These are phyloP conservation scores for Drosophila engyochracea DNA, from an alignment of 2,888 invertebrate species.

Conservation along the genomic window DNA sequence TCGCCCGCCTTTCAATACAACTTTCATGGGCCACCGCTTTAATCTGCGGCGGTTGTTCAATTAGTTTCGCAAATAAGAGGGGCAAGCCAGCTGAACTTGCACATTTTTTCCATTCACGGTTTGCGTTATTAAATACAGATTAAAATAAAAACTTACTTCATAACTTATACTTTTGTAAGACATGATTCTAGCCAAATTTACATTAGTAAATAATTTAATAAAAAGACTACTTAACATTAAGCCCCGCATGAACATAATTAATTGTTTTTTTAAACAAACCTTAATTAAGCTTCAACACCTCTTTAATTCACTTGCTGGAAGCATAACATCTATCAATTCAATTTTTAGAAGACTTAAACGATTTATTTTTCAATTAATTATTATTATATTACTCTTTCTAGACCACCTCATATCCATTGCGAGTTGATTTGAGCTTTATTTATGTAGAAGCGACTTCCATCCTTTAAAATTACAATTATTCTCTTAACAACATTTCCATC, in stretches of 20 bases:
- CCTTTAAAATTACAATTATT: background rate
- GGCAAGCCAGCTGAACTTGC: background rate
- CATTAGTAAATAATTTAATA: no score
- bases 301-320: background rate
- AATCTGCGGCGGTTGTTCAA: slow-evolving; percentile 30
- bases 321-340: background rate
- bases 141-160: background rate
- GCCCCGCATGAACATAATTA: background rate
- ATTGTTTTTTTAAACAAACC: background rate
- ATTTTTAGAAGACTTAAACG: no score
- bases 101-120: background rate
- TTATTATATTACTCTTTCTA: background rate
- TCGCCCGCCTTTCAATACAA: slow-evolving; percentile 62
- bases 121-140: background rate
- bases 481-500: background rate
- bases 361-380: background rate
- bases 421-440: background rate
- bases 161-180: background rate
- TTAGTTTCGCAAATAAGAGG: slow-evolving; percentile 14
- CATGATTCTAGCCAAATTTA: no score
- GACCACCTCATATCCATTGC: background rate
- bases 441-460: background rate
- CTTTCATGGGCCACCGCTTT: slow-evolving; percentile 56
- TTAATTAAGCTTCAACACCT: background rate
- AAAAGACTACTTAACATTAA: no score